Percentiles rank a stretch among this genome's conserved stretches.
Conservation (phyloP, 2,797 vertebrate genomes). For the Austrolebias charrua region DNA sequence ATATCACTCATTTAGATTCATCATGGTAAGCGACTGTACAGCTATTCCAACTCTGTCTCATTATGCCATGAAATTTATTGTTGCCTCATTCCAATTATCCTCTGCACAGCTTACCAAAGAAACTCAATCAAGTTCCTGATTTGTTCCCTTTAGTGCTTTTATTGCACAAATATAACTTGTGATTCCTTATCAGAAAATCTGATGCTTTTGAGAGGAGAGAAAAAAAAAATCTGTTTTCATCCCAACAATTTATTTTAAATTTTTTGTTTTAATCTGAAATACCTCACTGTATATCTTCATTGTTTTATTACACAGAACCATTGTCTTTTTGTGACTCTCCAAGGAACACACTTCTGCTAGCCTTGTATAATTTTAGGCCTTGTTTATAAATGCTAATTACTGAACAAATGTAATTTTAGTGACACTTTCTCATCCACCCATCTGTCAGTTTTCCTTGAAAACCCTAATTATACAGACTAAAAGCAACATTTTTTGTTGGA, state of each 20-base stretch:
- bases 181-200: constrained; percentile 21
- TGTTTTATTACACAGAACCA: background rate
- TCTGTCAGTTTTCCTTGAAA: constrained; percentile 57
- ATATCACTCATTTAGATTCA: constrained; percentile 69
- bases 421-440: constrained; percentile 37
- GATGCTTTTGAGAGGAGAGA: background rate
- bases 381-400: constrained; percentile 52
- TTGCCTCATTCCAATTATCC: constrained; percentile 58
- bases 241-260: constrained; percentile 10
- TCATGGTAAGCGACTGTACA: constrained; percentile 47
- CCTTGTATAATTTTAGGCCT: constrained; percentile 25
- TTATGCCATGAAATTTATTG: constrained; percentile 59
- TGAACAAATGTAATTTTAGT: constrained; percentile 38
- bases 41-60: constrained; percentile 59
- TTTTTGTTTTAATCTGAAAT: constrained; percentile 2
- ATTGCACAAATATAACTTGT: constrained; percentile 21
- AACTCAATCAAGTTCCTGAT: constrained; percentile 51
- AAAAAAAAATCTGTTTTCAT: background rate
- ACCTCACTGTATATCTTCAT: constrained; percentile 2
- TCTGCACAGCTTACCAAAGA: constrained; percentile 34
- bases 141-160: constrained; percentile 52
- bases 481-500: constrained; percentile 32
- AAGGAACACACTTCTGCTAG: background rate
- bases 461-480: constrained; percentile 64
- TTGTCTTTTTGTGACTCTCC: constrained; percentile 17